These are phyloP conservation scores for Enteromius paludinosus DNA, from an alignment of 2,797 vertebrate genomes.

Conservation along the genomic window DNA sequence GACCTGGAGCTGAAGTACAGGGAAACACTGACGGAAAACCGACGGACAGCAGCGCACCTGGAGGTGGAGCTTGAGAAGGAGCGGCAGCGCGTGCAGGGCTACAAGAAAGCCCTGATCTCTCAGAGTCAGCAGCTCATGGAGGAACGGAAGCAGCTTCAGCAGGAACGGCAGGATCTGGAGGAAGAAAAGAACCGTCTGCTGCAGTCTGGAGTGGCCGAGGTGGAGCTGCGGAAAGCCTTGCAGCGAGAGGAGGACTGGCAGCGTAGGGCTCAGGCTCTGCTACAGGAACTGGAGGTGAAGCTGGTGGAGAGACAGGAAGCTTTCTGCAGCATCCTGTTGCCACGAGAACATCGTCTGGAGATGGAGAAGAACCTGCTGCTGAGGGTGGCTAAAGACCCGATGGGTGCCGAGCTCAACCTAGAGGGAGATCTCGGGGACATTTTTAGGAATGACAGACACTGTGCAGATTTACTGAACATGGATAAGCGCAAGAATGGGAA, in stretches of 20 bases:
- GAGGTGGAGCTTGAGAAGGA: constrained; percentile 95
- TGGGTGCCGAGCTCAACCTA: constrained; percentile 79
- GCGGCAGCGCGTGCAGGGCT: constrained; percentile 85
- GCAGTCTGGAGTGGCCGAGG: constrained; percentile 75
- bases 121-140: constrained; percentile 89
- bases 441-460: constrained; percentile 91
- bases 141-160: constrained; percentile 85
- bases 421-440: constrained; percentile 88
- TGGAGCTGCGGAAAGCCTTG: constrained; percentile 78
- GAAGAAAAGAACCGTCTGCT: constrained; percentile 79
- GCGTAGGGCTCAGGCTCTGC: constrained; percentile 73
- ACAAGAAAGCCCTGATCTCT: constrained; percentile 86
- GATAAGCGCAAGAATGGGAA: constrained; percentile 89
- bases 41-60: constrained; percentile 81
- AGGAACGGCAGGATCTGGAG: constrained; percentile 82
- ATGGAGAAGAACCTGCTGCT: constrained; percentile 90
- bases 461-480: constrained; percentile 85
- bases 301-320: constrained; percentile 89
- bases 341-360: constrained; percentile 81
- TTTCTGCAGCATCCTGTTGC: constrained; percentile 87
- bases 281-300: constrained; percentile 85
- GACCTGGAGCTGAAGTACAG: constrained; percentile 88
- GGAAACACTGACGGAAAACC: constrained; percentile 84
- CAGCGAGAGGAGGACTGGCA: constrained; percentile 84
- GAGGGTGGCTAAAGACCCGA: constrained; percentile 82